Evolutionary conservation across 2,888 invertebrate species (phyloP).

Genomic region (Abrostola tripartita): DNA sequence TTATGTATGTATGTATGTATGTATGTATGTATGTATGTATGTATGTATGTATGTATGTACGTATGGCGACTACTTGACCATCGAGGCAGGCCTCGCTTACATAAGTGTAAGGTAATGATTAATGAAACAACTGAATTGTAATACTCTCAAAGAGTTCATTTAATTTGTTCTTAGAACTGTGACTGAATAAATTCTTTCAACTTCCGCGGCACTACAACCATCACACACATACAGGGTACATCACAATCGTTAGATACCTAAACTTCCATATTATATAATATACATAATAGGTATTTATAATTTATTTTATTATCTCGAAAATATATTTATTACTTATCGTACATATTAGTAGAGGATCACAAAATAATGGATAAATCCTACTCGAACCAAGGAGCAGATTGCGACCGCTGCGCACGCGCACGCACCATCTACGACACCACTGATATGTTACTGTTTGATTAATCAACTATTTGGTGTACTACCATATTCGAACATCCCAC

Average conservation of each 20-base stretch:
- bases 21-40: too few species aligned
- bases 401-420: constrained; percentile 13
- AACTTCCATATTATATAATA: constrained; percentile 41
- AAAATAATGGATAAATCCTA: constrained; percentile 62
- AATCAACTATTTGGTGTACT: too few species aligned
- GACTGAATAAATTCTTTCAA: constrained; percentile 66
- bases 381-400: constrained; percentile 35
- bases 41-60: too few species aligned
- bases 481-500: too few species aligned
- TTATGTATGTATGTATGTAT: too few species aligned
- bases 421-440: not conserved
- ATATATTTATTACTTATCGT: constrained; percentile 64
- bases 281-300: constrained; percentile 48
- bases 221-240: constrained; percentile 60
- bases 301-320: constrained; percentile 59
- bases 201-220: constrained; percentile 52
- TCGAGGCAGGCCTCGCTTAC: not conserved
- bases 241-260: constrained; percentile 54
- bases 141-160: constrained; percentile 80
- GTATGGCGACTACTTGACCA: not conserved
- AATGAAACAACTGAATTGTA: constrained; percentile 57
- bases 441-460: too few species aligned
- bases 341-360: constrained; percentile 65
- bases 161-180: constrained; percentile 80
- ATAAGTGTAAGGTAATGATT: not conserved